A percentile compares a stretch with the other conserved stretches of the same genome.
Evolutionary conservation across 2,888 invertebrate genomes (phyloP).

Genomic region (Lasius fuliginosus): DNA sequence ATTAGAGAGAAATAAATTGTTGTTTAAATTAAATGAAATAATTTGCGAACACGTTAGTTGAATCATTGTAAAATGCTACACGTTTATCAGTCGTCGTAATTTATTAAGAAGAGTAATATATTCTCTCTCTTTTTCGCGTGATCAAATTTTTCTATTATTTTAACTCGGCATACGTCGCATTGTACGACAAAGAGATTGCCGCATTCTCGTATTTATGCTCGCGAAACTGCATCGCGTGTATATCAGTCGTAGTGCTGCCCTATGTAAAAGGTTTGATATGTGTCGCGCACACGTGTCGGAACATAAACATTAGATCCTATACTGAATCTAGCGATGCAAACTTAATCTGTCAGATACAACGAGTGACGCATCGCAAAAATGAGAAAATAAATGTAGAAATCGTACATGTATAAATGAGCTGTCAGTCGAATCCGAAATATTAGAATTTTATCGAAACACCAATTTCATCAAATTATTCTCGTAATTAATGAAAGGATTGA

Average conservation of each 20-base stretch:
- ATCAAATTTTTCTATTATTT: slow-evolving; percentile 11
- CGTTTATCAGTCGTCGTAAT: neutral
- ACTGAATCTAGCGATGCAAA: slow-evolving; percentile 36
- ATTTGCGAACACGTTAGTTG: neutral
- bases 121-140: neutral
- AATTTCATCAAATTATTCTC: neutral
- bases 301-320: slow-evolving; percentile 40
- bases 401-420: neutral
- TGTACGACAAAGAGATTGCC: slow-evolving; percentile 13
- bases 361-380: slow-evolving; percentile 30
- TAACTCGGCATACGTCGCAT: neutral
- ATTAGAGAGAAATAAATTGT: neutral
- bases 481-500: neutral
- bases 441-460: neutral
- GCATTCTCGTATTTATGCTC: slow-evolving; percentile 7
- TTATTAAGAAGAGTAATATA: neutral
- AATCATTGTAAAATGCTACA: neutral
- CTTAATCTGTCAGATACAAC: slow-evolving; percentile 61
- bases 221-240: slow-evolving; percentile 25
- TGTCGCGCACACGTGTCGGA: slow-evolving; percentile 30
- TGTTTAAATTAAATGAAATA: neutral
- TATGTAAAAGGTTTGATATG: slow-evolving; percentile 11
- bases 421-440: neutral
- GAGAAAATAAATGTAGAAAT: slow-evolving; percentile 53
- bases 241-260: slow-evolving; percentile 16